Conservation (phyloP, 2,797 vertebrate genomes). For the Tragelaphus eurycerus region DNA sequence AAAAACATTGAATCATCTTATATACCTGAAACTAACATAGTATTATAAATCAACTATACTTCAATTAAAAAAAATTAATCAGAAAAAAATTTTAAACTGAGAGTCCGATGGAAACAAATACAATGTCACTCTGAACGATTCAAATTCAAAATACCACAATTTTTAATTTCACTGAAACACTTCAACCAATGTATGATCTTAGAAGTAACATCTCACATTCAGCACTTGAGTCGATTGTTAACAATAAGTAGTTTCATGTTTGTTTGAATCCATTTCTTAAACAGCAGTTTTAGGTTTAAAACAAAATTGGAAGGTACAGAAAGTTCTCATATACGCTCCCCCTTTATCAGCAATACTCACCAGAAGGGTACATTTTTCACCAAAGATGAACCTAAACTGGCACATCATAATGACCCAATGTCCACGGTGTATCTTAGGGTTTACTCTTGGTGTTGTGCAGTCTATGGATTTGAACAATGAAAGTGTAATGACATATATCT, state of each 20-base stretch:
- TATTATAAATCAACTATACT: background rate
- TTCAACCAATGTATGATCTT: background rate
- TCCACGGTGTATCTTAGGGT: background rate
- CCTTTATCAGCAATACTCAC: background rate
- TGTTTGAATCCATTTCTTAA: background rate
- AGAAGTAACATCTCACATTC: constrained; percentile 5
- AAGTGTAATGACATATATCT: background rate
- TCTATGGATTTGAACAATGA: background rate
- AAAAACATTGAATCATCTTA: background rate
- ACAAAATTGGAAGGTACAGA: background rate
- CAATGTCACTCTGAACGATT: background rate
- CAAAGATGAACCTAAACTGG: background rate
- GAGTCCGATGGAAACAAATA: background rate
- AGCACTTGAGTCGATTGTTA: constrained; percentile 5
- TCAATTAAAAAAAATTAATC: background rate
- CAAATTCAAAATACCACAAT: background rate
- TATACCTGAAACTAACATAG: background rate
- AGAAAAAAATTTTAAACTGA: background rate
- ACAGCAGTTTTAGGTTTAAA: background rate
- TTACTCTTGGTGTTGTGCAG: background rate
- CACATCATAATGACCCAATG: background rate
- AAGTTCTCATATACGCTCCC: background rate
- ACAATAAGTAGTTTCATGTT: background rate
- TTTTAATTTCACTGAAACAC: constrained; percentile 6
- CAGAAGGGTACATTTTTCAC: background rate